phyloP scores from a whole-genome alignment of 2,797 vertebrate species.

The Phataginus tricuspis region DNA sequence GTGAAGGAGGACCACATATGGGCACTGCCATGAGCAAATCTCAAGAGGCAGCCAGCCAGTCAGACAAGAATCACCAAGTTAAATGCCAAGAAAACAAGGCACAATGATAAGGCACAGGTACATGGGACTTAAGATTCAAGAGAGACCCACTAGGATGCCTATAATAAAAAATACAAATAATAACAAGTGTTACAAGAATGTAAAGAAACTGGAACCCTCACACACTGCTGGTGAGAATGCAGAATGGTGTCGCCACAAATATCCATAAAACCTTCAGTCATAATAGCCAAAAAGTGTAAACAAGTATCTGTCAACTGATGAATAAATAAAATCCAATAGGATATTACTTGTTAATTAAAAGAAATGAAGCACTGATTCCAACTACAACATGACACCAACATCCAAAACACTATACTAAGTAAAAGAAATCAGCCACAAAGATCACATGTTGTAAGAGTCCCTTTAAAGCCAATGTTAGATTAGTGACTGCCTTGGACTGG shows the following conservation, averaged over 20 bases:
- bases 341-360: neutral
- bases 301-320: neutral
- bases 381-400: neutral
- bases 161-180: slow-evolving; percentile 20
- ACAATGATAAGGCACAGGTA: neutral
- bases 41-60: neutral
- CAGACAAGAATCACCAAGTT: neutral
- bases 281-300: neutral
- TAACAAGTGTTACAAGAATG: neutral
- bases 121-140: neutral
- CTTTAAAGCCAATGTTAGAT: neutral
- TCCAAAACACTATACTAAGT: neutral
- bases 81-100: slow-evolving; percentile 7
- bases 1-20: neutral
- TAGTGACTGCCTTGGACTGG: neutral
- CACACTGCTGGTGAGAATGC: neutral
- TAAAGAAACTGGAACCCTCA: neutral
- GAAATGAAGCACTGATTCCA: neutral
- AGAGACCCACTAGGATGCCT: neutral
- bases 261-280: neutral
- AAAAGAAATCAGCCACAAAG: neutral
- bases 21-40: neutral
- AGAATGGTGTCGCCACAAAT: neutral
- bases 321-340: neutral
- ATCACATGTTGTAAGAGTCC: neutral